These are phyloP conservation scores for Anthrax anthrax DNA, from an alignment of 2,888 invertebrate genomes.

Conservation along the genomic window DNA sequence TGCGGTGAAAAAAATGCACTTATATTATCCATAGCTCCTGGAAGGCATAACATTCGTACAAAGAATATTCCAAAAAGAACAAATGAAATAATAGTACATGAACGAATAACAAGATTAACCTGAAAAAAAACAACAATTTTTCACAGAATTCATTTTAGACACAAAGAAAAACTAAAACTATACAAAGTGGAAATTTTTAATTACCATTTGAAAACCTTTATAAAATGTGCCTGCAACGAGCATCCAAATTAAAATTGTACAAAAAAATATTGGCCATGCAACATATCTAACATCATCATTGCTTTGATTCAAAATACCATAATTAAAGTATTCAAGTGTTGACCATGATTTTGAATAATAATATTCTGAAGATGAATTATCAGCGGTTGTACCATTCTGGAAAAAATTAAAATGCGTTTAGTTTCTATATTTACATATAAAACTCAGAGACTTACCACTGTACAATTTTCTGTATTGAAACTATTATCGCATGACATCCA, in stretches of 20 bases:
- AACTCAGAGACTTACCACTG: conserved; percentile 13
- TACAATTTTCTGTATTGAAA: conserved; percentile 68
- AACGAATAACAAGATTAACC: conserved; percentile 6
- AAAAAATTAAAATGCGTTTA: background rate
- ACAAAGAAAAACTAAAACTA: background rate
- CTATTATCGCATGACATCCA: conserved; percentile 64
- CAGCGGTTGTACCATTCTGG: background rate
- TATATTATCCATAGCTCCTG: background rate
- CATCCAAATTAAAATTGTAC: conserved; percentile 35
- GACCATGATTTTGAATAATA: conserved; percentile 7
- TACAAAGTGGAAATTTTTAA: conserved; percentile 31
- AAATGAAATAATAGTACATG: background rate
- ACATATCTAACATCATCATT: background rate
- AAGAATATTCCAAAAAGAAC: background rate
- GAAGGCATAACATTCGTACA: background rate
- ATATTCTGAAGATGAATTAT: no score
- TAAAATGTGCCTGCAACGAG: conserved; percentile 33
- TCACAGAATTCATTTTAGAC: no score
- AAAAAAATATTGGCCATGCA: conserved; percentile 1
- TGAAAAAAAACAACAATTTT: conserved; percentile 3
- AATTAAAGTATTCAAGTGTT: conserved; percentile 28
- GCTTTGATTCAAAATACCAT: conserved; percentile 5
- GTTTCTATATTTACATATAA: background rate
- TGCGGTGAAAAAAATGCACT: background rate
- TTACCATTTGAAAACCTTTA: background rate